Evolutionary conservation across 2,888 invertebrate species (phyloP).

Genomic region (Gnatocerus cornutus): DNA sequence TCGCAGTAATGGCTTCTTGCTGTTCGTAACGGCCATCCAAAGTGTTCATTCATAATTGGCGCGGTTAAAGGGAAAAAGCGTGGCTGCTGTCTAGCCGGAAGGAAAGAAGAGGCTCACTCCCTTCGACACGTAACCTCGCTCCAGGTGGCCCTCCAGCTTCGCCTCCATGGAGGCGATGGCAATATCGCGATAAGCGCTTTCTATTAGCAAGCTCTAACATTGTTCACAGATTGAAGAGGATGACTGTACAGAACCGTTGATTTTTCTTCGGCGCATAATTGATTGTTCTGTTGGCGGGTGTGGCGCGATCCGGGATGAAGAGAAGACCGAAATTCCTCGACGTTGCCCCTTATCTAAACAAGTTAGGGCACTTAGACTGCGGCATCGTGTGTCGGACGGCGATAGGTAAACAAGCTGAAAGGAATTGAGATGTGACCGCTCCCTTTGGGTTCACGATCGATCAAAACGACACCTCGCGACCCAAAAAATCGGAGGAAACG

Average conservation of each 20-base stretch:
- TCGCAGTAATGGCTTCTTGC: constrained; percentile 68
- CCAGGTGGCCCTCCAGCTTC: constrained; percentile 42
- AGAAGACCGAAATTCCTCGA: constrained; percentile 48
- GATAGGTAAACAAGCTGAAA: constrained; percentile 63
- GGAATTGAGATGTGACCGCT: constrained; percentile 65
- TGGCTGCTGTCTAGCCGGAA: constrained; percentile 22
- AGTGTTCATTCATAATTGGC: constrained; percentile 66
- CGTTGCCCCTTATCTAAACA: constrained; percentile 66
- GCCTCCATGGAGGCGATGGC: constrained; percentile 47
- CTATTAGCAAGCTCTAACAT: constrained; percentile 55
- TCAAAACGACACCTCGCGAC: constrained; percentile 60
- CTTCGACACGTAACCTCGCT: constrained; percentile 32
- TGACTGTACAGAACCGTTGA: constrained; percentile 55
- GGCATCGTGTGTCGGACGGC: constrained; percentile 58
- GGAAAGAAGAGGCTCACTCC: too few relatives aligned
- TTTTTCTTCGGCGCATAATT: constrained; percentile 54
- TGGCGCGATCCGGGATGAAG: constrained; percentile 29
- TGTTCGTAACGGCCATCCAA: constrained; percentile 64
- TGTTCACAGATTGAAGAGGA: constrained; percentile 58
- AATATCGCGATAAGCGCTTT: constrained; percentile 54
- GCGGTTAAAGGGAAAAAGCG: constrained; percentile 23
- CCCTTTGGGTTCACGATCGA: constrained; percentile 61
- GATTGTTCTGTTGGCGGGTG: constrained; percentile 54
- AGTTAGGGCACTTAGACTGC: constrained; percentile 66
- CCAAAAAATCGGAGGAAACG: constrained; percentile 22